Evolutionary conservation across 2,888 invertebrate species (phyloP).

Genomic region (Quadroppia sp.): DNA sequence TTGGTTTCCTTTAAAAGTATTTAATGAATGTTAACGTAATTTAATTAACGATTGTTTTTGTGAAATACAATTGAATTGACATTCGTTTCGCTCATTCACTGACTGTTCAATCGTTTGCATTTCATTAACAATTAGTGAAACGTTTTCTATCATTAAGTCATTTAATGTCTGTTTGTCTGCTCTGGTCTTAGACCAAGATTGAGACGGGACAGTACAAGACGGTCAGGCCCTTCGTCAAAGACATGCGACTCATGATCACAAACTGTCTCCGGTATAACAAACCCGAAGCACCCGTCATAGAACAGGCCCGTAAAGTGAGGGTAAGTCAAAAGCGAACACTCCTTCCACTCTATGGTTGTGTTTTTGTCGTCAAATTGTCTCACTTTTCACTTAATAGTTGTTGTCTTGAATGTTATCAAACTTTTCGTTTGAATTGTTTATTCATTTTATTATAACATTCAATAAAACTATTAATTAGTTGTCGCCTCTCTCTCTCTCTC

Average conservation of each 20-base stretch:
- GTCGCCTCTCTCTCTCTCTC: no score
- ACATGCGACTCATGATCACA: constrained; percentile 40
- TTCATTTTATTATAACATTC: no score
- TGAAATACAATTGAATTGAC: no score
- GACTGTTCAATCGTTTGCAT: no score
- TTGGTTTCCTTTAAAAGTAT: no score
- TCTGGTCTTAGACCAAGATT: constrained; percentile 31
- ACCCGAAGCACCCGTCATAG: constrained; percentile 40
- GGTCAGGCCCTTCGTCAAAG: constrained; percentile 31
- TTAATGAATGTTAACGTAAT: no score
- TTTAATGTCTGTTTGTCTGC: constrained; percentile 14
- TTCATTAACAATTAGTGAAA: no score
- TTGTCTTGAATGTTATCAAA: no score
- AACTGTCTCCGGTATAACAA: constrained; percentile 41
- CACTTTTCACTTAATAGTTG: not conserved
- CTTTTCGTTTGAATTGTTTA: no score
- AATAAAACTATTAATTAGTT: no score
- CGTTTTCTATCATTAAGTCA: not conserved
- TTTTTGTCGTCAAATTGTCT: not conserved
- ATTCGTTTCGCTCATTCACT: no score
- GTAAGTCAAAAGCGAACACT: not conserved
- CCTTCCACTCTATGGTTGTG: not conserved
- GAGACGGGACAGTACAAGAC: constrained; percentile 39
- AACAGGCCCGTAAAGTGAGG: constrained; percentile 36
- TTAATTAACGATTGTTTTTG: no score